A percentile compares a stretch with the other conserved stretches of the same genome.
Evolutionary conservation across 2,797 vertebrate species (phyloP).

Genomic region (Echeneis naucrates): DNA sequence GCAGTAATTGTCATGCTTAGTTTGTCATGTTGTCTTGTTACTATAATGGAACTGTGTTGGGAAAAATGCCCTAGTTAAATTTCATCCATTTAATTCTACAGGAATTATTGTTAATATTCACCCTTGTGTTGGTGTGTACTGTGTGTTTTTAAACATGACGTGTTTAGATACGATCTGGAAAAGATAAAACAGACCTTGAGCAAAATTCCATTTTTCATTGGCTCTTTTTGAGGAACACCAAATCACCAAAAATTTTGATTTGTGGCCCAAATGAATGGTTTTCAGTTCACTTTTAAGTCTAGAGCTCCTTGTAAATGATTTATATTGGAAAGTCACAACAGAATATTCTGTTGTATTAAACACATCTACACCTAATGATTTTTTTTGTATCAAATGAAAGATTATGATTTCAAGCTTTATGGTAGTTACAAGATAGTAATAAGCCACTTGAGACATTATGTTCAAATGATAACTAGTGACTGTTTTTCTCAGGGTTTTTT

Average conservation of each 20-base stretch:
- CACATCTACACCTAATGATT: conserved; percentile 31
- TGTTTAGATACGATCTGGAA: conserved; percentile 71
- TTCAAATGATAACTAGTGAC: conserved; percentile 50
- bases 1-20: conserved; percentile 81
- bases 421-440: conserved; percentile 20
- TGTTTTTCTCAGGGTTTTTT: conserved; percentile 73
- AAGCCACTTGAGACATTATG: conserved; percentile 26
- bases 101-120: conserved; percentile 70
- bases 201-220: conserved; percentile 59
- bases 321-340: conserved; percentile 10
- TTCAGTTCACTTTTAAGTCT: conserved; percentile 15
- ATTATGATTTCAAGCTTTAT: conserved; percentile 41
- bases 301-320: too few species aligned
- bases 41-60: conserved; percentile 77
- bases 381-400: conserved; percentile 27
- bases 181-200: conserved; percentile 71
- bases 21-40: conserved; percentile 80
- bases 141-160: conserved; percentile 74
- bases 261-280: conserved; percentile 6
- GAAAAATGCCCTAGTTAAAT: conserved; percentile 71
- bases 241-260: conserved; percentile 14
- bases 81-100: conserved; percentile 74
- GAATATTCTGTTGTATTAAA: conserved; percentile 56
- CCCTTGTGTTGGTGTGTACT: conserved; percentile 70
- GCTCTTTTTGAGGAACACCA: conserved; percentile 47